Conservation (phyloP, 2,888 invertebrate species). For the Eulithis prunata region DNA sequence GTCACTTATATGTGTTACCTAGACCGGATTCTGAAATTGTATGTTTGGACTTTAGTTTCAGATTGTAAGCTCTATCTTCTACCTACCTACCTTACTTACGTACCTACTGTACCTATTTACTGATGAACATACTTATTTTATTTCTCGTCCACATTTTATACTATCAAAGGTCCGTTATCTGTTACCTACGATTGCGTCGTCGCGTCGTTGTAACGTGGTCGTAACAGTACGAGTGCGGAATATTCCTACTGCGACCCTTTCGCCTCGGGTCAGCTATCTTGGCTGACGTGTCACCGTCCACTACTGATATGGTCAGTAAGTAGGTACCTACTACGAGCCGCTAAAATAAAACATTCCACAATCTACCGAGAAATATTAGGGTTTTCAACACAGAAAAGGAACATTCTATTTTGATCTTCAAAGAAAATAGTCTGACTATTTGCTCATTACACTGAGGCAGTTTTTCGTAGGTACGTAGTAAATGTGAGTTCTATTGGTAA, state of each 20-base stretch:
- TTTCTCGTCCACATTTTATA: constrained; percentile 3
- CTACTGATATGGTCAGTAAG: constrained; percentile 15
- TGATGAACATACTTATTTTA: not conserved
- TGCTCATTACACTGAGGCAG: no score
- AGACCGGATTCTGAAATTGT: no score
- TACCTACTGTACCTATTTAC: no score
- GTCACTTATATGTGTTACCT: no score
- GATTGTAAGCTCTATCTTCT: no score
- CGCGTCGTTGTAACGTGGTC: constrained; percentile 18
- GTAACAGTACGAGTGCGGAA: constrained; percentile 19
- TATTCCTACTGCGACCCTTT: constrained; percentile 28
- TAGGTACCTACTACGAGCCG: constrained; percentile 19
- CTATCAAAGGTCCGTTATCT: constrained; percentile 22
- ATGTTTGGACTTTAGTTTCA: no score
- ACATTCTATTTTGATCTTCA: no score
- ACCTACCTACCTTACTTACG: no score
- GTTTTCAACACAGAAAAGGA: no score
- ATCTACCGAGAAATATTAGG: not conserved
- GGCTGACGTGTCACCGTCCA: constrained; percentile 24
- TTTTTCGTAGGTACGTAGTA: no score
- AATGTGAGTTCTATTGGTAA: no score
- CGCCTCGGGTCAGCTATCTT: constrained; percentile 15
- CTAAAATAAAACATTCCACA: not conserved
- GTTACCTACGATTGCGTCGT: constrained; percentile 16
- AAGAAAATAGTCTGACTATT: no score